Evolutionary conservation across 2,797 vertebrate species (phyloP).

Genomic region (Balearica regulorum): DNA sequence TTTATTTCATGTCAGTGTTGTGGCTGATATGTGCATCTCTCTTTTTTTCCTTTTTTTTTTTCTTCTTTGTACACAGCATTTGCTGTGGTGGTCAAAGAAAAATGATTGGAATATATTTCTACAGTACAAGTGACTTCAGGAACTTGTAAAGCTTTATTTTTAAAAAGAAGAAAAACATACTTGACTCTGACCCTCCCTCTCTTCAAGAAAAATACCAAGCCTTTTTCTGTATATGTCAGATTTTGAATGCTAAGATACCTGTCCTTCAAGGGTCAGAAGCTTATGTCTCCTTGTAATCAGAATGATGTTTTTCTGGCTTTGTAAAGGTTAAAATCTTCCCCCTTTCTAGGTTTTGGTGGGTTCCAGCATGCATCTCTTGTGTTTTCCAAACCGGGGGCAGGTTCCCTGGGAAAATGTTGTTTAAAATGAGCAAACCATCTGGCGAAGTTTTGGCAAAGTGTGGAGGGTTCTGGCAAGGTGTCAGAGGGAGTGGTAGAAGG

Average conservation of each 20-base stretch:
- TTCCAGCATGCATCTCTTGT: neutral
- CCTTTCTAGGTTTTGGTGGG: neutral
- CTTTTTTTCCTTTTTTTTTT: neutral
- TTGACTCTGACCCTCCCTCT: neutral
- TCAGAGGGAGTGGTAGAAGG: neutral
- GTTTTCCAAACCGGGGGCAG: neutral
- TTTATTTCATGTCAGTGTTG: neutral
- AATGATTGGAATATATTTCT: neutral
- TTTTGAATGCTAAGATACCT: neutral
- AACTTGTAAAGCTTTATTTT: neutral
- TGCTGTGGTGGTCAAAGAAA: neutral
- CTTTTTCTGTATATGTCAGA: neutral
- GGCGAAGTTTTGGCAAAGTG: neutral
- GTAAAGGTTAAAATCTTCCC: neutral
- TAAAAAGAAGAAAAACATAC: neutral
- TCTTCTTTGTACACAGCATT: neutral
- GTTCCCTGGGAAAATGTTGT: accelerated
- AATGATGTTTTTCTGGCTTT: neutral
- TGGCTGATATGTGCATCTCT: neutral
- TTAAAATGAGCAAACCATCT: neutral
- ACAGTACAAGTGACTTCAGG: neutral
- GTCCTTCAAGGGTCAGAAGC: neutral
- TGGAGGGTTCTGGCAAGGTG: neutral
- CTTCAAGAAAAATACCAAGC: neutral
- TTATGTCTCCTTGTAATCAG: neutral